Conservation (phyloP, 2,888 invertebrate species). For the Microdon myrmicae region DNA sequence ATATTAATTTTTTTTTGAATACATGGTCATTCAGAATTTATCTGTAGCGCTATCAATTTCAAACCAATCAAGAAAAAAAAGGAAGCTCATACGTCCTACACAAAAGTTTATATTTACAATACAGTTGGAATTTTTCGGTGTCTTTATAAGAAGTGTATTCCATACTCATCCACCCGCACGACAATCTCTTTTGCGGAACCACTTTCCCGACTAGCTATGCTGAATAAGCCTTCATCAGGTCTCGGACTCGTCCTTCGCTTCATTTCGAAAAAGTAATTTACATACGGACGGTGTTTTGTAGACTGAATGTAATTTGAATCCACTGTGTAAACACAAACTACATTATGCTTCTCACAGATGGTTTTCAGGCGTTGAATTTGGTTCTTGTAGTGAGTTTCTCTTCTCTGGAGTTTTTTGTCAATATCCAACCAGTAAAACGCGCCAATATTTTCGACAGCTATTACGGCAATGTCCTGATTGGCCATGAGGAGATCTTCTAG, state of each 20-base stretch:
- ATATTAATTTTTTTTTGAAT: too few relatives aligned
- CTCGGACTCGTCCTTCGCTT: background rate
- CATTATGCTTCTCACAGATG: conserved; percentile 54
- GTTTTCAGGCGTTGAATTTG: conserved; percentile 47
- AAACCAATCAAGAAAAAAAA: too few relatives aligned
- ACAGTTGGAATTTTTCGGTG: too few relatives aligned
- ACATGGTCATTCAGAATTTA: too few relatives aligned
- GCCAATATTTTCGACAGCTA: conserved; percentile 69
- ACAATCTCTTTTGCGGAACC: conserved; percentile 6
- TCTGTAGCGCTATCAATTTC: too few relatives aligned
- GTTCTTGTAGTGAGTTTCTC: conserved; percentile 55
- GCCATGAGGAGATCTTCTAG: conserved; percentile 64
- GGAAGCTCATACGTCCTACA: too few relatives aligned
- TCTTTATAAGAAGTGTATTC: conserved; percentile 38
- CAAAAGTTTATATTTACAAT: too few relatives aligned
- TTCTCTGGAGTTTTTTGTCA: conserved; percentile 49
- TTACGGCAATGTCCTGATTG: conserved; percentile 65
- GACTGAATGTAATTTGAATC: conserved; percentile 52
- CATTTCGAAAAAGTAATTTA: conserved; percentile 34
- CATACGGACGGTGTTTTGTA: conserved; percentile 15
- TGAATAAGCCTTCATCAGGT: background rate
- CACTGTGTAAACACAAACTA: conserved; percentile 56
- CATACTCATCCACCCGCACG: conserved; percentile 12
- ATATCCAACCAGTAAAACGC: conserved; percentile 68
- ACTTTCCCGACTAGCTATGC: background rate